Conservation (phyloP, 1,140 invertebrate species). For the Anthonomus grandis region DNA sequence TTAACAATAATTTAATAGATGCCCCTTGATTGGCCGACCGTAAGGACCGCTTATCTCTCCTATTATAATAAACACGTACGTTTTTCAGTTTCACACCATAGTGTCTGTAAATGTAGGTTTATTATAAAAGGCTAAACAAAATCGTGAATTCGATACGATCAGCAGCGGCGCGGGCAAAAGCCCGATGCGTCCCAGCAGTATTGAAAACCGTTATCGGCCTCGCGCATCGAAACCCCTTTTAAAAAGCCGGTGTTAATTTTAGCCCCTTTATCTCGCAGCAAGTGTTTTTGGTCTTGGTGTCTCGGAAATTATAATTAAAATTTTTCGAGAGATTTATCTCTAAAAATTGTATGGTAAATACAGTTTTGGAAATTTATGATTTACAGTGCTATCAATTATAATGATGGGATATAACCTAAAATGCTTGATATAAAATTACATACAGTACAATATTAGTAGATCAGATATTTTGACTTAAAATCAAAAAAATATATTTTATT, state of each 20-base stretch:
- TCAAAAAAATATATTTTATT: too few species aligned
- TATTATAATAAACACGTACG: conserved; percentile 26
- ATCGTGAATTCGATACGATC: conserved; percentile 24
- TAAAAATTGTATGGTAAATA: conserved; percentile 25
- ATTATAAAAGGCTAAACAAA: conserved; percentile 25
- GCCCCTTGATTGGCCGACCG: conserved; percentile 6
- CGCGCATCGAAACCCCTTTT: conserved; percentile 16
- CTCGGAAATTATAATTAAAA: conserved; percentile 24
- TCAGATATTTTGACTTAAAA: too few species aligned
- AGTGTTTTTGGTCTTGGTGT: conserved; percentile 19
- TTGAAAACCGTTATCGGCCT: conserved; percentile 21
- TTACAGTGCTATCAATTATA: neutral
- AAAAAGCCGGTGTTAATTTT: conserved; percentile 25
- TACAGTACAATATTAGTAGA: too few species aligned
- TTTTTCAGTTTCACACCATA: conserved; percentile 24
- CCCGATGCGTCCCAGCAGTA: conserved; percentile 20
- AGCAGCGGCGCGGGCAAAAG: conserved; percentile 7
- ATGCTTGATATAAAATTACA: too few species aligned
- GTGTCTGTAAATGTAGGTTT: conserved; percentile 25
- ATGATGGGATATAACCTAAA: too few species aligned
- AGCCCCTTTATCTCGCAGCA: conserved; percentile 23
- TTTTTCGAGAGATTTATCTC: conserved; percentile 21
- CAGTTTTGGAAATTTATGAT: conserved; percentile 19
- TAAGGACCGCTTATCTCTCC: conserved; percentile 2
- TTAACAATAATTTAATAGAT: conserved; percentile 27